Percentiles rank a stretch among this genome's conserved stretches.
Evolutionary conservation across 2,797 vertebrate species (phyloP).

Genomic region (Onychomys leucogaster): DNA sequence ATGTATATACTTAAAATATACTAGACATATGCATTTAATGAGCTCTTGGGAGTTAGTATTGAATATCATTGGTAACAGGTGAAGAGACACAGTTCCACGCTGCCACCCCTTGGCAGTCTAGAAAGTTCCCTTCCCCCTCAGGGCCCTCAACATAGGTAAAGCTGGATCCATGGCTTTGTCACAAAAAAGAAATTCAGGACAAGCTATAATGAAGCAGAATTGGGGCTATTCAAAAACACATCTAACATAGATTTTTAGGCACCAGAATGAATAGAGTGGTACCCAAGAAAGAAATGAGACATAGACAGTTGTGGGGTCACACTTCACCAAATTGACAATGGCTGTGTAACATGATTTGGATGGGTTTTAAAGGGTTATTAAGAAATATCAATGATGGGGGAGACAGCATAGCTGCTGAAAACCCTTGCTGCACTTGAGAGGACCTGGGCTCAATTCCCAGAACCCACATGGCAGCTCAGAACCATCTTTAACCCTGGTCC

Average conservation of each 20-base stretch:
- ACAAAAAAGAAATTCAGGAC: not conserved
- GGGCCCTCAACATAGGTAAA: not conserved
- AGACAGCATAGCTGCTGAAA: not conserved
- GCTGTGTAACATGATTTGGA: not conserved
- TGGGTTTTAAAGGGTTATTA: not conserved
- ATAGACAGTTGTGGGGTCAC: not conserved
- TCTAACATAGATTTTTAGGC: not conserved
- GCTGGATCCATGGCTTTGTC: not conserved
- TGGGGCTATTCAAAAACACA: not conserved
- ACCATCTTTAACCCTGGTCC: not conserved
- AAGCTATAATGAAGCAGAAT: not conserved
- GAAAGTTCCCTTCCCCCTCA: not conserved
- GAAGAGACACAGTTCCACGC: not conserved
- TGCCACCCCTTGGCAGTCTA: not conserved
- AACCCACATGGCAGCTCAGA: not conserved
- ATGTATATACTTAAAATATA: not conserved
- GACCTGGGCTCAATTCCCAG: not conserved
- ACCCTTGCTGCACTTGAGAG: not conserved
- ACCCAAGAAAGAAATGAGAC: not conserved
- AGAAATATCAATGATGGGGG: not conserved
- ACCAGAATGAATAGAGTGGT: not conserved
- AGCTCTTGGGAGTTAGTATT: not conserved
- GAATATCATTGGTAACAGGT: not conserved
- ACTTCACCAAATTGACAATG: not conserved
- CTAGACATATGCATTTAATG: conserved; percentile 18